These are phyloP conservation scores for Sebastes trivittatus DNA, from an alignment of 2,797 vertebrate species.

Conservation along the genomic window DNA sequence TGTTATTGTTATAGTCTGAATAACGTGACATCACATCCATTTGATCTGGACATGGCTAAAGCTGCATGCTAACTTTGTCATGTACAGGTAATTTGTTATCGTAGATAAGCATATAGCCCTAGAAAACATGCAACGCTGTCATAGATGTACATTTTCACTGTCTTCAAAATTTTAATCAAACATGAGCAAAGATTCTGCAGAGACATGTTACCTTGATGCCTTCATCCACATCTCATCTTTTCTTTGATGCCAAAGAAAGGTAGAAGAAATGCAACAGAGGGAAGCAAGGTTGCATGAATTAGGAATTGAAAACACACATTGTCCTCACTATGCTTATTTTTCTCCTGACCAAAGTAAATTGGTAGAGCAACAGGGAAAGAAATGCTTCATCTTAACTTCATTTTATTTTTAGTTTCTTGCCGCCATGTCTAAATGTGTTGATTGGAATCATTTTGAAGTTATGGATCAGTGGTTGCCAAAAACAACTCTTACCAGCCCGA, in stretches of 20 bases:
- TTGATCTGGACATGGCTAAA: too few relatives aligned
- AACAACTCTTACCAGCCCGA: not conserved
- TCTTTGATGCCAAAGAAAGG: not conserved
- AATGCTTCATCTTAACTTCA: not conserved
- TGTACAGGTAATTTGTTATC: too few relatives aligned
- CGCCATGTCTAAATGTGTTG: constrained; percentile 5
- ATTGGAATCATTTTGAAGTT: constrained; percentile 37
- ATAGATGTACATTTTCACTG: not conserved
- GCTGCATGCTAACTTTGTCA: too few relatives aligned
- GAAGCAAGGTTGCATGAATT: not conserved
- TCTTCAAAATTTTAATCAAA: not conserved
- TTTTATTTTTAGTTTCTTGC: not conserved
- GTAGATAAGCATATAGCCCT: too few relatives aligned
- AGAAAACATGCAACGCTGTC: not conserved
- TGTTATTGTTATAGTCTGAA: too few relatives aligned
- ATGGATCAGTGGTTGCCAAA: constrained; percentile 20
- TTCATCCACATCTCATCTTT: not conserved
- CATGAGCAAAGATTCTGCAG: not conserved
- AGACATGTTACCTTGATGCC: not conserved
- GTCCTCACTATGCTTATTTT: not conserved
- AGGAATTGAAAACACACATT: not conserved
- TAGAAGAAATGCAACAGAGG: not conserved
- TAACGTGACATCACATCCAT: too few relatives aligned
- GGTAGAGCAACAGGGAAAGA: not conserved
- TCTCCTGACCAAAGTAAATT: not conserved